Base-by-base conservation (phyloP, 2,888 invertebrate species). In the Plagiodera versicolora region DNA sequence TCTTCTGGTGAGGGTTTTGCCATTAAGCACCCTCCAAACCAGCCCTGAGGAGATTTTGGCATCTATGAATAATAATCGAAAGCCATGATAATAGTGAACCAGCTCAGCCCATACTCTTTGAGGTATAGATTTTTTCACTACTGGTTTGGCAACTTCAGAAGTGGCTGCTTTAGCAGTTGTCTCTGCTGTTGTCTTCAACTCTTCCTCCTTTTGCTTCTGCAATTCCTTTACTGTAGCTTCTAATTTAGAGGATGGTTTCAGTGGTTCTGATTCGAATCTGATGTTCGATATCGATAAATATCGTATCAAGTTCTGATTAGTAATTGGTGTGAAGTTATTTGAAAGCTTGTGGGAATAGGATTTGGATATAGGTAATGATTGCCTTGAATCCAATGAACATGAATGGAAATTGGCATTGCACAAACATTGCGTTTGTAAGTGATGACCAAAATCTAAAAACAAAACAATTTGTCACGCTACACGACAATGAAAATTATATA, bases 31-130 rank as follows among this genome's bases (percentile, higher is more conserved):
- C 75, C 90, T 85, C 86, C 91, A 90, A 19, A 92, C 76, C 54
- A 98, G 82, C 60, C 88, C 87, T 16, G 87, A 81, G 24, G 94
- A 94, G 70, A 99, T 90, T 78, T 90, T 91, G 66, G 94, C 87
- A 79, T 99, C 98, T 67, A 98, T 89, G 70, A 92, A 92, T 8
- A 99, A 83, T 68, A 99, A 82, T 56, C 94, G 87, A 80, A 99
- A 98, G 1, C 99, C 99, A 82, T 99, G 96, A 79, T 97, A 98
- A 78, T 97, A 98, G 82, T 99, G 99, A 52, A 88, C 73, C 16
- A 94, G 59, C 80, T 97, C 98, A 76, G 90, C 90, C 79, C 91
- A 86, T 50, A 97, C 81, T 69, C 86, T 86, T 74, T 90, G 86
- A 74, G 84, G 84, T 1, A 95, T 56, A 6, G 89, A 83, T 73